These are phyloP conservation scores for Acanthurus leucopareius DNA, from an alignment of 2,797 vertebrate species.

Conservation along the genomic window DNA sequence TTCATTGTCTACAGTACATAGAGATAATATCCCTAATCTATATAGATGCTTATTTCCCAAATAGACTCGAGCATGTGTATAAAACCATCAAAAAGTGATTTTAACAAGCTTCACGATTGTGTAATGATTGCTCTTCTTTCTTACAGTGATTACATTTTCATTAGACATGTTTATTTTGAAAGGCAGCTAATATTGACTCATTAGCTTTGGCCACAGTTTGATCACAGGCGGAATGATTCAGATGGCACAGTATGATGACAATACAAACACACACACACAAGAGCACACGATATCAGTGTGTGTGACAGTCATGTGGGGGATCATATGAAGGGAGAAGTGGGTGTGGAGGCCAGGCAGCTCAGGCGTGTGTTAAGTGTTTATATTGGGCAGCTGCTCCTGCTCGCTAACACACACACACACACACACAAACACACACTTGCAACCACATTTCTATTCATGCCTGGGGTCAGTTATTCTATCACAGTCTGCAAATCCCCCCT, in stretches of 20 bases:
- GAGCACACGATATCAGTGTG: background rate
- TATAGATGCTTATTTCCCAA: background rate
- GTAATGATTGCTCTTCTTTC: too few relatives aligned
- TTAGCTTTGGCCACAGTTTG: too few relatives aligned
- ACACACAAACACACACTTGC: constrained; percentile 20
- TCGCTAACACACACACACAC: constrained; percentile 30
- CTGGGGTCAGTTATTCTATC: constrained; percentile 69
- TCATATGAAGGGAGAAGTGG: constrained; percentile 10
- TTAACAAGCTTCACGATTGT: too few relatives aligned
- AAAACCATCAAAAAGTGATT: too few relatives aligned
- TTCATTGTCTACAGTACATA: too few relatives aligned
- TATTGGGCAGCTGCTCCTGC: constrained; percentile 50
- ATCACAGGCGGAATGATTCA: background rate
- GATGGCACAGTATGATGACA: background rate
- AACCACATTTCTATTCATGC: constrained; percentile 68
- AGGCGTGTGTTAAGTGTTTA: background rate
- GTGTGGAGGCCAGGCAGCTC: constrained; percentile 4
- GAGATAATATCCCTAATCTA: background rate
- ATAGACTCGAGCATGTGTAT: background rate
- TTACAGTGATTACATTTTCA: background rate
- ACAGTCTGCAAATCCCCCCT: constrained; percentile 24
- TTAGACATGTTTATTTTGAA: background rate
- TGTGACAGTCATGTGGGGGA: constrained; percentile 4
- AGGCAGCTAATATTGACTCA: background rate
- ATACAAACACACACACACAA: background rate